Evolutionary conservation across 2,113 vertebrate genomes (phyloP), one percentile per base, ranked within the genome.

Genomic region (Hystrix cristata): DNA sequence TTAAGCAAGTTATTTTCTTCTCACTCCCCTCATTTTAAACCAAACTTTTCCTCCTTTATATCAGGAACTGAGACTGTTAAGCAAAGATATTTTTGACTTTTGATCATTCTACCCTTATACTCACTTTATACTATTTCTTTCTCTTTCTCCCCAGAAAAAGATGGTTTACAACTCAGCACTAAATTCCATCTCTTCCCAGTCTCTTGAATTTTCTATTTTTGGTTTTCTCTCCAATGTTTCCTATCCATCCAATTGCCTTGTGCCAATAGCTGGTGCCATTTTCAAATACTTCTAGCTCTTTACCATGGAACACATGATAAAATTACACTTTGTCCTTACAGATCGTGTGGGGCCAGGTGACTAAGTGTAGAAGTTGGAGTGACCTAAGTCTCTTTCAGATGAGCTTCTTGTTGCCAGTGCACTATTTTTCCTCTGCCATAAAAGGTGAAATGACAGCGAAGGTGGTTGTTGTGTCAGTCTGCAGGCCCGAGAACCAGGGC

Each of bases 401-500:
- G 13, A 38, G 2, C 51, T 90, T 62, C 43, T 80, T 85, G 43
- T 62, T 81, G 5, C 60, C 4, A 12, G 43, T 59, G 4, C 23
- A 46, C 34, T 27, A 11, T 29, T 90, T 87, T 87, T 29, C 9
- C 46, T 80, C 57, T 78, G 29, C 27, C 19, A 48, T 1, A n/a
- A 0, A 13, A 82, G 2, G 0, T 38, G 13, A 78, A 62, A 69
- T 29, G 3, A 64, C 80, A 43, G 55, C 91, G 34, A 96, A 69
- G 10, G 15, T 29, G 3, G 21, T 51, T 48, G 16, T 6, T 31
- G 8, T 16, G 14, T 71, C n/a, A 71, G 13, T 8, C 27, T 48
- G 38, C 21, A 1, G 31, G 14, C 18, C 2, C 34, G 7, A 64
- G 7, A 62, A 1, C 29, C 38, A 2, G 55, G 1, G 2, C 34